Base-by-base conservation (phyloP, 1,140 invertebrate genomes). In the Triops cancriformis region DNA sequence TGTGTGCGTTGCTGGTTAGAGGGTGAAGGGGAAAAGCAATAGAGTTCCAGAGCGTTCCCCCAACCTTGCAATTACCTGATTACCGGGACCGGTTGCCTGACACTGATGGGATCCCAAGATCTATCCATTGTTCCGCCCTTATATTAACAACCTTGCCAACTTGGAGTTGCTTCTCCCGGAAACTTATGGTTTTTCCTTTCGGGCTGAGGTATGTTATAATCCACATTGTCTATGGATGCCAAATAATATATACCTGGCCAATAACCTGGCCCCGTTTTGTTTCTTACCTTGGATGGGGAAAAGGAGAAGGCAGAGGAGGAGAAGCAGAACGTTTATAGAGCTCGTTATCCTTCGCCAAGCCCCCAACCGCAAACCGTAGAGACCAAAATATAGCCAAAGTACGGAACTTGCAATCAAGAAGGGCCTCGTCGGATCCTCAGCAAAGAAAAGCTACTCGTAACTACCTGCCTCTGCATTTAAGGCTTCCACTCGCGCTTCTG, bases 131-230 rank as follows among this genome's bases (percentile, higher is more conserved):
- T 64, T 64, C 51, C 51, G 51, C 51, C 51, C 51, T 64, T 64
- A 64, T 64, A 64, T 18, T 64, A 64, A 64, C 51, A 64, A 64
- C 51, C 51, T 64, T 64, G 51, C 51, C 51, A 64, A 64, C 51
- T 64, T 64, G 14, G 51, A 64, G 18, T 64, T 64, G 14, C 18
- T 23, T 64, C 51, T 23, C 23, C 51, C 51, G 51, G 51, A 64
- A 64, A 64, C 51, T 64, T 64, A n/a, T 64, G 51, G 51, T 64
- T 23, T 23, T 23, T 23, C 51, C 51, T 23, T 64, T 18, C 5
- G 14, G 3, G 10, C 6, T 9, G 51, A 18, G 14, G 6, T 64
- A 64, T 64, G 23, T 23, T 64, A 6, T 64, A 18, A 37, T 64
- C 14, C 23, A 18, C 23, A 64, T 64, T 64, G 14, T 64, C 10